These are phyloP conservation scores for Allolobophora icterica DNA, from an alignment of 2,888 invertebrate genomes.

Conservation along the genomic window DNA sequence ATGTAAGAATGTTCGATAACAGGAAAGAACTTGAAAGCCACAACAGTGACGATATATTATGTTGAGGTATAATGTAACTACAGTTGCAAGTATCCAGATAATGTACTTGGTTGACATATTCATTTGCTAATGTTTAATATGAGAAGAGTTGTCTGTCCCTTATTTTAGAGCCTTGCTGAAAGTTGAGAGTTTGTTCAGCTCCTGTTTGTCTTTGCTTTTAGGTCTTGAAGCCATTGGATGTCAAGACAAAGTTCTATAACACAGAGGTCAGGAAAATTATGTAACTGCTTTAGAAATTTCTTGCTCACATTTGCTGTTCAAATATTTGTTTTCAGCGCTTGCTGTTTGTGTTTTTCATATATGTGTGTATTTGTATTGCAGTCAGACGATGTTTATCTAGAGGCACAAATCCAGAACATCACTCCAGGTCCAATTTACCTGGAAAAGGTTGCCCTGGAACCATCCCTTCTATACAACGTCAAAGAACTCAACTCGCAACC, in stretches of 20 bases:
- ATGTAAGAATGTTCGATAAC: too few relatives aligned
- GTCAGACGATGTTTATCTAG: slow-evolving; percentile 76
- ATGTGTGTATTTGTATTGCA: slow-evolving; percentile 53
- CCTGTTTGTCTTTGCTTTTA: slow-evolving; percentile 65
- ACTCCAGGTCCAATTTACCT: slow-evolving; percentile 90
- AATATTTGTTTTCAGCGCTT: slow-evolving; percentile 11
- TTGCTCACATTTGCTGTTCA: not conserved
- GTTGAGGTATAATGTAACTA: not conserved
- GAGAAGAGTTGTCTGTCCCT: too few relatives aligned
- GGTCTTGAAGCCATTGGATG: slow-evolving; percentile 95
- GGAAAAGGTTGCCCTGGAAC: slow-evolving; percentile 91
- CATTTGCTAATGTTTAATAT: not conserved
- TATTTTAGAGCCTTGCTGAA: not conserved
- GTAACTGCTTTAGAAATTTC: not conserved
- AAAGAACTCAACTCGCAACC: slow-evolving; percentile 59
- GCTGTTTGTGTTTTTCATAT: not conserved
- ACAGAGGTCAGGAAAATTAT: slow-evolving; percentile 73
- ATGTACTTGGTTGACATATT: not conserved
- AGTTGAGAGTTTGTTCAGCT: not conserved
- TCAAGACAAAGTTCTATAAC: slow-evolving; percentile 97
- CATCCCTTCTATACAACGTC: slow-evolving; percentile 84
- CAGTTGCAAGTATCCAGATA: not conserved
- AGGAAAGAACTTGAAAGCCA: too few relatives aligned
- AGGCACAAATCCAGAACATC: slow-evolving; percentile 87
- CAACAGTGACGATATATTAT: too few relatives aligned